A percentile compares a stretch with the other conserved stretches of the same genome.
Evolutionary conservation across 1,140 invertebrate species (phyloP).

Genomic region (Paraescarpia echinospica): DNA sequence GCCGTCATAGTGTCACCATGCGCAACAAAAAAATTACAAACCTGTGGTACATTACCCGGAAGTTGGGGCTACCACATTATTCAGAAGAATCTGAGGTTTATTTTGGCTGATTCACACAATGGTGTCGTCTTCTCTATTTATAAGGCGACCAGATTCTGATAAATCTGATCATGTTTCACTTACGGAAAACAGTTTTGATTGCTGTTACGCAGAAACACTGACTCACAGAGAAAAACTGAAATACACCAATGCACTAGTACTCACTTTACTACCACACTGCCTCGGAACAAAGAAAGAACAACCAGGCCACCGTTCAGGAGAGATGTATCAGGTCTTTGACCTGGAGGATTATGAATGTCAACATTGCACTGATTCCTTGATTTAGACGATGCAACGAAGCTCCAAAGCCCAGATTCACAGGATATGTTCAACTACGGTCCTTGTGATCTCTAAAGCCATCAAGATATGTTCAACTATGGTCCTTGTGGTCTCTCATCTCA

Average conservation of each 20-base stretch:
- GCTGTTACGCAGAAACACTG: not conserved
- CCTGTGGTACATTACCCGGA: not conserved
- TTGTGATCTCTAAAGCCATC: too few relatives aligned
- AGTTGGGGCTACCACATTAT: too few relatives aligned
- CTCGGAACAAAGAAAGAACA: not conserved
- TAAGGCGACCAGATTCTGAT: not conserved
- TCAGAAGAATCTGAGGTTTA: not conserved
- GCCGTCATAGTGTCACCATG: too few relatives aligned
- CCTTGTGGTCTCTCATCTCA: too few relatives aligned
- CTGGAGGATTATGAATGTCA: too few relatives aligned
- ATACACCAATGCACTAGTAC: not conserved
- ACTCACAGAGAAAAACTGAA: not conserved
- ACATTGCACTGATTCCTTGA: too few relatives aligned
- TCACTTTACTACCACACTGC: not conserved
- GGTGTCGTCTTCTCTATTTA: not conserved
- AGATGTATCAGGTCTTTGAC: too few relatives aligned
- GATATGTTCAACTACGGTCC: too few relatives aligned
- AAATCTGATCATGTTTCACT: not conserved
- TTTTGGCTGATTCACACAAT: not conserved
- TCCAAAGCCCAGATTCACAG: too few relatives aligned
- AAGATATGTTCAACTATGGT: too few relatives aligned
- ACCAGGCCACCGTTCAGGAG: not conserved
- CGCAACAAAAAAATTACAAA: too few relatives aligned
- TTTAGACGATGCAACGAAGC: too few relatives aligned
- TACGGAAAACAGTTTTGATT: not conserved